phyloP scores from a whole-genome alignment of 2,797 vertebrate species.

The Fratercula arctica region DNA sequence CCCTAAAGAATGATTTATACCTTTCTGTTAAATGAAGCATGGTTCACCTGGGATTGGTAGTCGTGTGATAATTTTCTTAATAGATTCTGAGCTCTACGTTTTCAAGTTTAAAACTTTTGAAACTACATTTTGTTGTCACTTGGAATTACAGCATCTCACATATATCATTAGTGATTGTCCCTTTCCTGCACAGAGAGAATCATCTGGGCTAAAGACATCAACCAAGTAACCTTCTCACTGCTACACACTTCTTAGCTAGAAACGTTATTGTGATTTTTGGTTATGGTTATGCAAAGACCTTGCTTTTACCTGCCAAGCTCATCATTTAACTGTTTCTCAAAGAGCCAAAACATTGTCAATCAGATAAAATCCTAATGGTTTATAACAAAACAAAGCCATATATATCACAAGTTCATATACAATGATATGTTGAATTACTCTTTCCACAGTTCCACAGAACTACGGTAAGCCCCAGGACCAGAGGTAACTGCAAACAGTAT shows the following conservation, averaged over 20 bases:
- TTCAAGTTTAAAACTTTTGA: neutral
- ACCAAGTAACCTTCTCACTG: neutral
- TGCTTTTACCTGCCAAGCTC: neutral
- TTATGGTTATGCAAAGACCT: neutral
- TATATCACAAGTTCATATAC: neutral
- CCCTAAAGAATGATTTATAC: neutral
- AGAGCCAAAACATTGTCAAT: neutral
- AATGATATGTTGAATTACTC: neutral
- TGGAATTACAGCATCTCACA: neutral
- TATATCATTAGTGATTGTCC: neutral
- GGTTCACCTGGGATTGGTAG: neutral
- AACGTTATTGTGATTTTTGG: neutral
- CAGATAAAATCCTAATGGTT: neutral
- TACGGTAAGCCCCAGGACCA: neutral
- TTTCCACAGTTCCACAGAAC: neutral
- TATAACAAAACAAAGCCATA: neutral
- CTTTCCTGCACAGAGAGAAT: neutral
- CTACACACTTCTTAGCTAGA: neutral
- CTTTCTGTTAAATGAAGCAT: neutral
- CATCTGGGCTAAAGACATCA: neutral
- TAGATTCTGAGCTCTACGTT: neutral
- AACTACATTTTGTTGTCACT: neutral
- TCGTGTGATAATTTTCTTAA: neutral
- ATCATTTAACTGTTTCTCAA: neutral
- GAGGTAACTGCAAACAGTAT: neutral